phyloP scores from a whole-genome alignment of 2,797 vertebrate species.

The Cirrhinus mrigala region DNA sequence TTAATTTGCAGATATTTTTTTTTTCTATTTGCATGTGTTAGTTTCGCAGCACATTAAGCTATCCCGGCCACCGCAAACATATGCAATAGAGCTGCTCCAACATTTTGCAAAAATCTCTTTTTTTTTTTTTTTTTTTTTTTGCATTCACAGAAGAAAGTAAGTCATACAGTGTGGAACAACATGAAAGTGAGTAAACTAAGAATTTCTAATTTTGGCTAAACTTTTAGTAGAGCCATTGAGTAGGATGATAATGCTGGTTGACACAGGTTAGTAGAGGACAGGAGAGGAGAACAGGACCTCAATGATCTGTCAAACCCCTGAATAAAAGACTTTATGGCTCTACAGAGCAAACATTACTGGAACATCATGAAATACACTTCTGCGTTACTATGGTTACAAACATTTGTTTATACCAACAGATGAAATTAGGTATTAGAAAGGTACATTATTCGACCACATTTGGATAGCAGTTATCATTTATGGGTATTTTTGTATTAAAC shows the following conservation, averaged over 20 bases:
- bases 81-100: neutral
- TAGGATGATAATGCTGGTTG: neutral
- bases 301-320: neutral
- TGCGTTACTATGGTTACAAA: constrained; percentile 8
- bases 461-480: constrained; percentile 7
- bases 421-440: neutral
- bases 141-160: neutral
- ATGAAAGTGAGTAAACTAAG: neutral
- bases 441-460: neutral
- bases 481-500: neutral
- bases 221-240: neutral
- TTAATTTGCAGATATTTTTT: no score
- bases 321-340: constrained; percentile 2
- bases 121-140: neutral
- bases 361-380: neutral
- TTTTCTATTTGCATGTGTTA: no score
- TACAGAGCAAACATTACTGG: constrained; percentile 14
- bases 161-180: neutral
- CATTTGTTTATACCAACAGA: constrained; percentile 8
- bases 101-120: neutral
- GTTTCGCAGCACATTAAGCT: no score
- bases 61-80: neutral
- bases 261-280: neutral
- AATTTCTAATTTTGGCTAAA: constrained; percentile 1
- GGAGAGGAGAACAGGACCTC: neutral